Evolutionary conservation across 2,888 invertebrate species (phyloP).

Genomic region (Dryobota labecula): DNA sequence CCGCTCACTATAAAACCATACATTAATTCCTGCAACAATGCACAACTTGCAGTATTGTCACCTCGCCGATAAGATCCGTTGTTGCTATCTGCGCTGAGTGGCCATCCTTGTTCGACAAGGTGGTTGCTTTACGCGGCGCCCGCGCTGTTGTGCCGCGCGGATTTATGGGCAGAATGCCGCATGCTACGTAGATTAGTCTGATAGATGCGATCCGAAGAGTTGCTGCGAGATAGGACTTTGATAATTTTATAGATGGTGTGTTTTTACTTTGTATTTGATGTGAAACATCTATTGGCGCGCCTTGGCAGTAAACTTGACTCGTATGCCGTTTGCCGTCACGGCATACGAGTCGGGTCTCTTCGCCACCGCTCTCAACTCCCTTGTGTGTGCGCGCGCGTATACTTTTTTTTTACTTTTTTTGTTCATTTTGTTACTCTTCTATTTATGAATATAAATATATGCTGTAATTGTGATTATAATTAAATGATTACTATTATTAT

Average conservation of each 20-base stretch:
- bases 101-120: conserved; percentile 69
- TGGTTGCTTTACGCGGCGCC: conserved; percentile 74
- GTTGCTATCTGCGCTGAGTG: conserved; percentile 67
- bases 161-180: conserved; percentile 72
- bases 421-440: too few species aligned
- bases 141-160: conserved; percentile 56
- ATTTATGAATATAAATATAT: too few species aligned
- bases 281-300: too few species aligned
- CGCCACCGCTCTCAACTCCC: too few species aligned
- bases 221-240: conserved; percentile 46
- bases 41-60: conserved; percentile 72
- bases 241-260: conserved; percentile 27
- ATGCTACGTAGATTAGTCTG: conserved; percentile 73
- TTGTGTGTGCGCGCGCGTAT: too few species aligned
- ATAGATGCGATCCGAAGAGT: conserved; percentile 68
- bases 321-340: too few species aligned
- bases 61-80: conserved; percentile 70
- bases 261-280: too few species aligned
- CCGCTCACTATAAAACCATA: conserved; percentile 18
- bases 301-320: too few species aligned
- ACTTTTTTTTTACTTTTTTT: too few species aligned
- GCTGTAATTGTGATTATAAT: too few species aligned
- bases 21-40: conserved; percentile 57
- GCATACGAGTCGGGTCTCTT: too few species aligned
- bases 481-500: too few species aligned